Evolutionary conservation across 2,113 vertebrate species (phyloP), one percentile per base, ranked within the genome.

Genomic region (Fulmarus glacialis): DNA sequence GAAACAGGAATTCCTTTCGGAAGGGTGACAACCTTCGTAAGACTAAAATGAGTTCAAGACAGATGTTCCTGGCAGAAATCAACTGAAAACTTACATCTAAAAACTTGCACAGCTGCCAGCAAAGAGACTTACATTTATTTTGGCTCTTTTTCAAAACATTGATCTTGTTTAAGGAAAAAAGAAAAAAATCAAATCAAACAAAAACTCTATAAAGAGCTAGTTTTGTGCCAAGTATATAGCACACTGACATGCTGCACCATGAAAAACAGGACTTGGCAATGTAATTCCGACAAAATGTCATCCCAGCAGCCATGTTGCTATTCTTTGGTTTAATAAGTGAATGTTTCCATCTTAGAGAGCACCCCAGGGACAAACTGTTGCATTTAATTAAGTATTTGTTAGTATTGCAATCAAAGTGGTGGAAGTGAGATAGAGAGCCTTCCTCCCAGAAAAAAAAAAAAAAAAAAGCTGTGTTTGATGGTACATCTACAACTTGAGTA

Each of bases 1-100:
- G 96, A 98, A 98, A 97, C 98, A 98, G 98, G 98, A 98, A 98
- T 98, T 98, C 98, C 98, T 98, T 97, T 96, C 42, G 95, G 98
- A 98, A 98, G 95, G 90, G 95, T 96, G 96, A 98, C 95, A 97
- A 92, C 95, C 91, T 96, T 95, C 78, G 71, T 84, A 93, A 90
- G 74, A 66, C 75, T 75, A 71, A 90, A 83, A 64, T 72, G 87
- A 89, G 83, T 81, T 93, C 70, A 82, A 87, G 90, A 95, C 97
- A 98, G 97, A 98, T 98, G 97, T 98, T 98, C 94, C 92, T 94
- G 85, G 91, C 93, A 97, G 92, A 92, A 97, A 85, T 91, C 62
- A 96, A 91, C 77, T 87, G 66, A 95, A 95, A 87, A 78, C 38
- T 59, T 19, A 6, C 70, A 94, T 91, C 82, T 92, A 70, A 96